phyloP scores from a whole-genome alignment of 2,888 invertebrate genomes.

The Cerastis leucographa region DNA sequence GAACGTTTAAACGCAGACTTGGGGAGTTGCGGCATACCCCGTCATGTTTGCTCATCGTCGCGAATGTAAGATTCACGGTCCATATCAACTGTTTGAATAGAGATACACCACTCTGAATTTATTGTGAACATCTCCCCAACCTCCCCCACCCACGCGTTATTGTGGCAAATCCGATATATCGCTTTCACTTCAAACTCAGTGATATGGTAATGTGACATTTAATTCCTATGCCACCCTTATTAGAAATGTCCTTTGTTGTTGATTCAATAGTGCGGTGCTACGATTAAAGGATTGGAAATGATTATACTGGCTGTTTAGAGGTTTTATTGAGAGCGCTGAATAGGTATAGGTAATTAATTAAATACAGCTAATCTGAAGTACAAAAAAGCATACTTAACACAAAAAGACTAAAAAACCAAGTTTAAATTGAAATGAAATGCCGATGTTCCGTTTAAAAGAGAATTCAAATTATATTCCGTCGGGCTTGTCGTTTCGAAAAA shows the following conservation, averaged over 20 bases:
- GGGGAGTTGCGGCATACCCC: constrained; percentile 58
- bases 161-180: constrained; percentile 88
- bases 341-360: background rate
- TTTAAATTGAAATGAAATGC: constrained; percentile 42
- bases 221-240: constrained; percentile 84
- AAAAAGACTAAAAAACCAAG: background rate
- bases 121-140: constrained; percentile 81
- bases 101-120: constrained; percentile 88
- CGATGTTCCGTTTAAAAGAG: constrained; percentile 46
- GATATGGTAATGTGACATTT: constrained; percentile 89
- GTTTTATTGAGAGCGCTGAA: background rate
- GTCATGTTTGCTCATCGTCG: constrained; percentile 85
- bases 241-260: constrained; percentile 70
- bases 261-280: constrained; percentile 59
- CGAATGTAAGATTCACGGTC: constrained; percentile 86
- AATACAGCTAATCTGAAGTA: background rate
- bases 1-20: constrained; percentile 61
- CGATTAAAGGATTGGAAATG: constrained; percentile 53
- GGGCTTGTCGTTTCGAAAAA: constrained; percentile 55
- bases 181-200: constrained; percentile 86
- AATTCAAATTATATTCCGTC: constrained; percentile 53
- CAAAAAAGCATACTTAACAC: background rate
- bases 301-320: constrained; percentile 15
- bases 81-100: constrained; percentile 90
- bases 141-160: constrained; percentile 75